phyloP scores from a whole-genome alignment of 2,113 vertebrate species.

The Laticauda colubrina region DNA sequence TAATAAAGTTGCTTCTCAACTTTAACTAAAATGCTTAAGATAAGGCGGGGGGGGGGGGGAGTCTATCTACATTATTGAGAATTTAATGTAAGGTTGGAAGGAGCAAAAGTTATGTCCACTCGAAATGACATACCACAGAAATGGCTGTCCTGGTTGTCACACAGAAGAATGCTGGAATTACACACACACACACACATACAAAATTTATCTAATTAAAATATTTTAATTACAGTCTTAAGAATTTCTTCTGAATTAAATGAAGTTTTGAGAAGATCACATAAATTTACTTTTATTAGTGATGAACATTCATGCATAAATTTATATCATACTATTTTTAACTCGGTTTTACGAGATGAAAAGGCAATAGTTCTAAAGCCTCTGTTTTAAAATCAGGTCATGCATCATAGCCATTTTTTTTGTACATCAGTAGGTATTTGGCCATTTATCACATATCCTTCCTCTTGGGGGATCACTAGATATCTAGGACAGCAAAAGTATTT shows the following conservation, averaged over 20 bases:
- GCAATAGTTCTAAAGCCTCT: neutral
- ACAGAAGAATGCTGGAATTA: neutral
- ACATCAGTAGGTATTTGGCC: slow-evolving; percentile 11
- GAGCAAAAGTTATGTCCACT: neutral
- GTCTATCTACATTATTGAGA: neutral
- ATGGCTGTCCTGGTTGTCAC: neutral
- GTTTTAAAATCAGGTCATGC: slow-evolving; percentile 25
- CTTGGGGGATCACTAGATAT: slow-evolving; percentile 24
- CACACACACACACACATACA: no score
- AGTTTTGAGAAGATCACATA: neutral
- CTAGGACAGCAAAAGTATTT: slow-evolving; percentile 9
- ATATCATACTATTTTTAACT: neutral
- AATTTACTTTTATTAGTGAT: slow-evolving; percentile 3
- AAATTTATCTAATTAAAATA: neutral
- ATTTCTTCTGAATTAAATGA: neutral
- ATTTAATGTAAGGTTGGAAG: neutral
- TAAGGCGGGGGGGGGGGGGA: fast-evolving
- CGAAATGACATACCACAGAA: neutral
- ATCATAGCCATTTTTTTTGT: slow-evolving; percentile 18
- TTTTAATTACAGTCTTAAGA: neutral
- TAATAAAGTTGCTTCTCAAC: neutral
- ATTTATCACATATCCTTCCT: slow-evolving; percentile 23
- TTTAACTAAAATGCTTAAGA: neutral
- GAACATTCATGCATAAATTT: neutral
- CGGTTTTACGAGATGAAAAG: slow-evolving; percentile 1